A percentile compares a stretch with the other conserved stretches of the same genome.
Conservation (phyloP, 2,888 invertebrate genomes). For the Diabrotica balteata region DNA sequence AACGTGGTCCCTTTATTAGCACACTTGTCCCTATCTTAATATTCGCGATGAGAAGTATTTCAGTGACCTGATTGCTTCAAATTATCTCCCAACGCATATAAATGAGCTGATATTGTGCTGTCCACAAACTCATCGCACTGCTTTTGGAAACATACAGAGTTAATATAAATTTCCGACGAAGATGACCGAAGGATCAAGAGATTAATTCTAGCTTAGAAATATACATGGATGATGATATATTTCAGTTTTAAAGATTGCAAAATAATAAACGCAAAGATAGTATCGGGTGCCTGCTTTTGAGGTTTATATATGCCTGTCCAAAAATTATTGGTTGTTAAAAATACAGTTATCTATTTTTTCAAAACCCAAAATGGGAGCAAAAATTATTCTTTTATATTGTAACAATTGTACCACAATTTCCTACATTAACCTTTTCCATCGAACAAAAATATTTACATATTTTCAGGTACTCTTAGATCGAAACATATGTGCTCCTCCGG, state of each 20-base stretch:
- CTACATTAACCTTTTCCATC: too few relatives aligned
- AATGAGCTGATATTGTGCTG: conserved; percentile 74
- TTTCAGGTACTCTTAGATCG: conserved; percentile 70
- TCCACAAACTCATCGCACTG: conserved; percentile 75
- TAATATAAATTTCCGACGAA: conserved; percentile 62
- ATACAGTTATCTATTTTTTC: too few relatives aligned
- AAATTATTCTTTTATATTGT: too few relatives aligned
- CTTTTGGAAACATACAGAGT: conserved; percentile 72
- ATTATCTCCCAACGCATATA: conserved; percentile 73
- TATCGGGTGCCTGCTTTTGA: too few relatives aligned
- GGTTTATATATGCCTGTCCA: too few relatives aligned
- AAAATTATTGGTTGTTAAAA: too few relatives aligned
- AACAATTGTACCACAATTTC: too few relatives aligned
- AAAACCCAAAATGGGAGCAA: too few relatives aligned
- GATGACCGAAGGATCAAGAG: conserved; percentile 65
- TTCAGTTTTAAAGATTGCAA: conserved; percentile 58
- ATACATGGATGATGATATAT: conserved; percentile 65
- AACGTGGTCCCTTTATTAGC: conserved; percentile 79
- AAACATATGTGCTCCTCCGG: conserved; percentile 74
- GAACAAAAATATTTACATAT: conserved; percentile 47
- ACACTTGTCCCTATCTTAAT: conserved; percentile 77
- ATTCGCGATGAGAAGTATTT: conserved; percentile 74
- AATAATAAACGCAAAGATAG: too few relatives aligned
- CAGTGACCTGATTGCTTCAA: conserved; percentile 77
- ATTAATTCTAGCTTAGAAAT: conserved; percentile 75